Conservation (phyloP, 2,888 invertebrate species). For the Anodontia alba region DNA sequence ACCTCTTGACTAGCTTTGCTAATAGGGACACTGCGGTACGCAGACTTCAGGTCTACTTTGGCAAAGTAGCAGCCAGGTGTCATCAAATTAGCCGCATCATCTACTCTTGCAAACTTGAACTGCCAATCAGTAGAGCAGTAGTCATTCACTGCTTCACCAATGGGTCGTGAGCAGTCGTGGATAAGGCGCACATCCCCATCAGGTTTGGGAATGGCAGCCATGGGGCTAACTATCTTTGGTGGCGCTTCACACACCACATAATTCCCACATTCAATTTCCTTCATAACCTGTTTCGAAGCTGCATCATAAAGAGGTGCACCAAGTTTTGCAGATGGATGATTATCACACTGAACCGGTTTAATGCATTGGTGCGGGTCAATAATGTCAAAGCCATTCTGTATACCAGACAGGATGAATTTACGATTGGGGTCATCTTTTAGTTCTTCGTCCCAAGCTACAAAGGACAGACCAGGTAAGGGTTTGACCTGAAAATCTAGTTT, state of each 20-base stretch:
- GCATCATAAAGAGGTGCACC: conserved; percentile 2
- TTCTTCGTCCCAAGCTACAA: conserved; percentile 26
- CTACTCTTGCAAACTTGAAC: conserved; percentile 18
- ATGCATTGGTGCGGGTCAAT: conserved; percentile 4
- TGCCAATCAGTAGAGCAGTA: too few relatives aligned
- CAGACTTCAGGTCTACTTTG: conserved; percentile 34
- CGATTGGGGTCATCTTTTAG: conserved; percentile 17
- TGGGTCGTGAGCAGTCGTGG: too few relatives aligned
- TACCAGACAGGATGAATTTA: conserved; percentile 19
- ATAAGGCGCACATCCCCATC: too few relatives aligned
- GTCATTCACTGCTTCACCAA: conserved; percentile 34
- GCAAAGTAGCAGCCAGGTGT: conserved; percentile 18
- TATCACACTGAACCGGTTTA: background rate
- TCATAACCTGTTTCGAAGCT: conserved; percentile 18
- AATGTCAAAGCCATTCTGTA: too few relatives aligned
- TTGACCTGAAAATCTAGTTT: conserved; percentile 6
- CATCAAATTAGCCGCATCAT: conserved; percentile 24
- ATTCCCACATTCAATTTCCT: conserved; percentile 34
- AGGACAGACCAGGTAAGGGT: too few relatives aligned
- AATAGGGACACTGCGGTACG: conserved; percentile 12
- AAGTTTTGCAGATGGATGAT: conserved; percentile 8
- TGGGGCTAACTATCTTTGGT: too few relatives aligned
- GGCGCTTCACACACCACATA: conserved; percentile 16
- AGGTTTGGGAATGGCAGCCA: too few relatives aligned
- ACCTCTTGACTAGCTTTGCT: too few relatives aligned